Evolutionary conservation across 2,888 invertebrate genomes (phyloP).

Genomic region (Agapetus fuscipes): DNA sequence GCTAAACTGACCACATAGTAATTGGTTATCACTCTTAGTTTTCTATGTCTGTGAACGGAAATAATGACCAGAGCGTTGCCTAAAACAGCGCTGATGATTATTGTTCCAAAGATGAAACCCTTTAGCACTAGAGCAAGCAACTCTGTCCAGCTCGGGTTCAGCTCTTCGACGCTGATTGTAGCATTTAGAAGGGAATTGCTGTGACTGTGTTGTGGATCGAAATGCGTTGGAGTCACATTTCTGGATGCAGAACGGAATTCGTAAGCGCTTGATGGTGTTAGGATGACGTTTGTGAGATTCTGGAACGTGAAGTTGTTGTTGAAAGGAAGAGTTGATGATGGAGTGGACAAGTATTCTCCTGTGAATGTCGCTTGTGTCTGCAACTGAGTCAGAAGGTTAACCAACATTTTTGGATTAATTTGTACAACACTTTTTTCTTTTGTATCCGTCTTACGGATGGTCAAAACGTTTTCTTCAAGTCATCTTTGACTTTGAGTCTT

Average conservation of each 20-base stretch:
- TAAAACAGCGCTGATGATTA: slow-evolving; percentile 81
- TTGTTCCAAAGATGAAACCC: slow-evolving; percentile 70
- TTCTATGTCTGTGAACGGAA: slow-evolving; percentile 70
- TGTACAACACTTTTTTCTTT: too few relatives aligned
- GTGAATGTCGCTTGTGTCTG: slow-evolving; percentile 9
- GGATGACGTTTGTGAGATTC: slow-evolving; percentile 1
- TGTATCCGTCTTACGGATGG: too few relatives aligned
- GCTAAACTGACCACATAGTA: slow-evolving; percentile 94
- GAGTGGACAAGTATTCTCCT: slow-evolving; percentile 2
- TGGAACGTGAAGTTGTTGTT: slow-evolving; percentile 1
- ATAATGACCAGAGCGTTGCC: slow-evolving; percentile 89
- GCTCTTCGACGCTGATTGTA: slow-evolving; percentile 13
- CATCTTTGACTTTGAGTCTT: too few relatives aligned
- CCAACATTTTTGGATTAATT: slow-evolving; percentile 10
- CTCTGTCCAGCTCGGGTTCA: slow-evolving; percentile 36
- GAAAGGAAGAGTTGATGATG: slow-evolving; percentile 5
- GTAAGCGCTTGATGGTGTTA: slow-evolving; percentile 10
- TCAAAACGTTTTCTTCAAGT: too few relatives aligned
- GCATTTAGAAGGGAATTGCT: slow-evolving; percentile 11
- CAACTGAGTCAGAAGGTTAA: slow-evolving; percentile 13
- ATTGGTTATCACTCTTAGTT: slow-evolving; percentile 82
- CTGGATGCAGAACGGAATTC: slow-evolving; percentile 9
- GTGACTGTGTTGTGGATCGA: slow-evolving; percentile 12
- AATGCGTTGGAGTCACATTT: slow-evolving; percentile 5
- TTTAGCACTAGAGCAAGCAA: slow-evolving; percentile 56